phyloP scores from a whole-genome alignment of 2,113 vertebrate genomes.

The Ovis aries region DNA sequence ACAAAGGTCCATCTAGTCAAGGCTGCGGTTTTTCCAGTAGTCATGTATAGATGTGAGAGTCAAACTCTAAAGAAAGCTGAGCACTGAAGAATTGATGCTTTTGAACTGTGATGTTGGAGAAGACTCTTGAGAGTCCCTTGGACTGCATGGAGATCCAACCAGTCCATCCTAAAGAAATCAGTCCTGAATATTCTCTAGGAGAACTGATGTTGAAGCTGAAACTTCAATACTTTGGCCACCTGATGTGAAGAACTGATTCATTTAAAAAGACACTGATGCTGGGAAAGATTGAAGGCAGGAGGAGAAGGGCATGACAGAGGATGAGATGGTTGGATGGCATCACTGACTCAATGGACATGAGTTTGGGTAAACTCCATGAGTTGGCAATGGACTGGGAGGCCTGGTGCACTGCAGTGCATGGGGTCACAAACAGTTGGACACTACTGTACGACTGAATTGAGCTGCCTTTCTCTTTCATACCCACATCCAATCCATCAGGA shows the following conservation, averaged over 20 bases:
- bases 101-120: neutral
- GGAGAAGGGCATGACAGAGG: neutral
- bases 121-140: neutral
- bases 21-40: neutral
- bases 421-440: neutral
- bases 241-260: neutral
- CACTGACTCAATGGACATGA: neutral
- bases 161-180: neutral
- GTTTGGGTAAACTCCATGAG: neutral
- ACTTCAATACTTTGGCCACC: neutral
- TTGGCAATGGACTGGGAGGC: neutral
- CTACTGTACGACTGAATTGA: accelerated
- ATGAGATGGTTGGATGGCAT: neutral
- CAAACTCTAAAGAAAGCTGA: neutral
- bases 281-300: neutral
- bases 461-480: neutral
- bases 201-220: neutral
- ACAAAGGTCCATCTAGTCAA: neutral
- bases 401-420: neutral
- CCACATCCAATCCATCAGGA: neutral
- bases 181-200: neutral
- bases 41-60: neutral
- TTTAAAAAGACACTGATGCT: neutral
- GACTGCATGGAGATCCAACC: neutral
- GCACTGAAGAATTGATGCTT: neutral